phyloP scores from a whole-genome alignment of 2,888 invertebrate species.

The Protodeltote pygarga region DNA sequence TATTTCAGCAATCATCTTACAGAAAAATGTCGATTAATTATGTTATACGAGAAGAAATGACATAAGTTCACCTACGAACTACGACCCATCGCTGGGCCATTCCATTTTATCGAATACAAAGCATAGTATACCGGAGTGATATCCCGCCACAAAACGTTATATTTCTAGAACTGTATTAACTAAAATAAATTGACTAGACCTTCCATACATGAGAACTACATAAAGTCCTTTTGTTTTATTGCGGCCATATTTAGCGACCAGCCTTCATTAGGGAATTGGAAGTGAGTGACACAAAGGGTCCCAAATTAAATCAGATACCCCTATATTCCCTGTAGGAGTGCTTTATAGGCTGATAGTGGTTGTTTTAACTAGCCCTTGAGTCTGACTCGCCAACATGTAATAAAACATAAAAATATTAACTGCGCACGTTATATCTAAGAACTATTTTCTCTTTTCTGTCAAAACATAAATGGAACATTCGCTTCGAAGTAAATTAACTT shows the following conservation, averaged over 20 bases:
- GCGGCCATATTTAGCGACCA: constrained; percentile 62
- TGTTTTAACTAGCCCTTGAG: too few species aligned
- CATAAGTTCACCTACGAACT: not conserved
- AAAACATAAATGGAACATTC: constrained; percentile 33
- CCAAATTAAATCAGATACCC: constrained; percentile 80
- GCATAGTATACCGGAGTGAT: constrained; percentile 46
- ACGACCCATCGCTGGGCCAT: not conserved
- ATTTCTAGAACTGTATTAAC: constrained; percentile 69
- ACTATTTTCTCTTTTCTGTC: constrained; percentile 28
- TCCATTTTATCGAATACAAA: constrained; percentile 49
- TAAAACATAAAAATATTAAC: constrained; percentile 43
- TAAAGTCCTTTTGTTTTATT: constrained; percentile 71
- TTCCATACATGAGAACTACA: constrained; percentile 37
- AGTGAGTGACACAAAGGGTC: constrained; percentile 78
- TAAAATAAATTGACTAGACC: constrained; percentile 64
- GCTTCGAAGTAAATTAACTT: constrained; percentile 49
- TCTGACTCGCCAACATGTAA: constrained; percentile 51
- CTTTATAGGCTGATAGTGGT: constrained; percentile 61
- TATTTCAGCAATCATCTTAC: not conserved
- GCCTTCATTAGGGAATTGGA: constrained; percentile 78
- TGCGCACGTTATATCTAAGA: constrained; percentile 20
- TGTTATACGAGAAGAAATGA: too few species aligned
- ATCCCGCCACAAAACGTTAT: constrained; percentile 52
- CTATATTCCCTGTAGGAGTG: constrained; percentile 72
- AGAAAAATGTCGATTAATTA: too few species aligned